phyloP scores from a whole-genome alignment of 2,797 vertebrate species.

The Darevskia nairensis region DNA sequence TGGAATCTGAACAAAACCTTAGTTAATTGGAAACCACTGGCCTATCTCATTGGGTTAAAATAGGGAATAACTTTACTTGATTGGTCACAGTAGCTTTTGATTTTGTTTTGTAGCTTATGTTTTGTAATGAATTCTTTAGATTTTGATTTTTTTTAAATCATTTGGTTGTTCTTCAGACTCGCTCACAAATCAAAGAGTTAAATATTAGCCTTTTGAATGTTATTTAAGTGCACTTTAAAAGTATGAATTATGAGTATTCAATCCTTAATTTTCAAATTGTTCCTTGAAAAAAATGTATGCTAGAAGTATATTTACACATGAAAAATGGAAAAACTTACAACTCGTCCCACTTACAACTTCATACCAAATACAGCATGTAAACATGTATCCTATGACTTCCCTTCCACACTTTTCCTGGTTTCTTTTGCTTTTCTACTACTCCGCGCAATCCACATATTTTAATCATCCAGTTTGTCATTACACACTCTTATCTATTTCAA shows the following conservation, averaged over 20 bases:
- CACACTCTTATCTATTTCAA: no score
- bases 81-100: constrained; percentile 46
- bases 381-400: no score
- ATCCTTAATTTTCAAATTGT: not conserved
- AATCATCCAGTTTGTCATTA: no score
- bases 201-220: not conserved
- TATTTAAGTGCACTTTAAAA: not conserved
- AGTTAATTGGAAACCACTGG: constrained; percentile 38
- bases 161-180: not conserved
- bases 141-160: no score
- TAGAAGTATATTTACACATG: not conserved
- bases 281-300: not conserved
- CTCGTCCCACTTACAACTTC: no score
- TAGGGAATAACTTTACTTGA: not conserved
- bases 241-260: not conserved
- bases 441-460: no score
- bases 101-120: constrained; percentile 16
- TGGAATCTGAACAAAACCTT: constrained; percentile 34
- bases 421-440: no score
- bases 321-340: not conserved
- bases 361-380: no score
- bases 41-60: not conserved
- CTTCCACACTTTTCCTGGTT: no score
- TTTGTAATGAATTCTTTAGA: constrained; percentile 23
- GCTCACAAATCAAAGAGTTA: not conserved